Evolutionary conservation across 2,888 invertebrate species (phyloP).

Genomic region (Malachius bipustulatus): DNA sequence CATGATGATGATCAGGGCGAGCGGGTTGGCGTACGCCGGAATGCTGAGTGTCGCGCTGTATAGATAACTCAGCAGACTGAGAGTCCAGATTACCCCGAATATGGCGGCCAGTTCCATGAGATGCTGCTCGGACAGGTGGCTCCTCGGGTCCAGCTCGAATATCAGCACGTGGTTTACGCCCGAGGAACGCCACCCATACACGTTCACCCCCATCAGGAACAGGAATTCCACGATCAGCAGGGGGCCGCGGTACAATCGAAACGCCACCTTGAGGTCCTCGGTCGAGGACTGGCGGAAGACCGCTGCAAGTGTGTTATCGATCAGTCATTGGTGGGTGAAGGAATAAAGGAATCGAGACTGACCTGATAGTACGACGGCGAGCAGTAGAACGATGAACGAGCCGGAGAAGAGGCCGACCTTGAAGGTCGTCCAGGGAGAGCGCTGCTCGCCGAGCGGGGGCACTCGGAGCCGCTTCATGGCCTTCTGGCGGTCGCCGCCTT

Average conservation of each 20-base stretch:
- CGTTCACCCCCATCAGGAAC: conserved; percentile 68
- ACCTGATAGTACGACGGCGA: conserved; percentile 62
- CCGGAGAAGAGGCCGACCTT: conserved; percentile 77
- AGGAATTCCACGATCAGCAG: conserved; percentile 63
- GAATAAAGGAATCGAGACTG: conserved; percentile 20
- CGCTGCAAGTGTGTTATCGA: conserved; percentile 34
- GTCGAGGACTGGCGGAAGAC: conserved; percentile 40
- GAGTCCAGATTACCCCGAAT: conserved; percentile 64
- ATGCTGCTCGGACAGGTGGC: conserved; percentile 65
- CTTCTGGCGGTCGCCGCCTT: conserved; percentile 68
- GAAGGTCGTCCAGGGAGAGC: conserved; percentile 72
- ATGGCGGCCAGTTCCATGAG: conserved; percentile 65
- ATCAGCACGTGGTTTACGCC: conserved; percentile 77
- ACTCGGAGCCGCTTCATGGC: conserved; percentile 82
- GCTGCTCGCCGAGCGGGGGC: conserved; percentile 74
- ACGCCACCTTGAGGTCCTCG: conserved; percentile 53
- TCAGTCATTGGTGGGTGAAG: not conserved
- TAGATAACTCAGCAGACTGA: conserved; percentile 54
- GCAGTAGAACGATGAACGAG: conserved; percentile 61
- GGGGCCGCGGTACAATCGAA: conserved; percentile 68
- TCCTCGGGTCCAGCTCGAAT: conserved; percentile 69
- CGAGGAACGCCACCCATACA: conserved; percentile 70
- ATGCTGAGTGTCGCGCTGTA: conserved; percentile 52
- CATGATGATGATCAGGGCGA: conserved; percentile 56
- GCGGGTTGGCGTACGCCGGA: conserved; percentile 65